phyloP scores from a whole-genome alignment of 2,888 invertebrate species.

The Eupithecia abbreviata region DNA sequence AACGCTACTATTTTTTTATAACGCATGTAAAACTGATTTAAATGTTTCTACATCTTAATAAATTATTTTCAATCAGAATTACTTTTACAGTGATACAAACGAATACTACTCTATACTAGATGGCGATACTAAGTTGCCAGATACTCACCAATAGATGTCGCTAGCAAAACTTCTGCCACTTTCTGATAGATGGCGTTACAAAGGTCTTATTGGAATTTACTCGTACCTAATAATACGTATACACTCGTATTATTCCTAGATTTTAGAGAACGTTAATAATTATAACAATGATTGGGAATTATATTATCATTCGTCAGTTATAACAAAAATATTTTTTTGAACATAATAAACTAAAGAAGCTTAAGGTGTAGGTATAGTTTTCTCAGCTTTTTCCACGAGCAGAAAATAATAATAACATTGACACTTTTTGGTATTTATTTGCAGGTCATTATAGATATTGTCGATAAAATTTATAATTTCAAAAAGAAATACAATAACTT shows the following conservation, averaged over 20 bases:
- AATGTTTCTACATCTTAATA: background rate
- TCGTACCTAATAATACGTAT: too few species aligned
- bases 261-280: background rate
- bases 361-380: too few species aligned
- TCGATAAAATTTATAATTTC: background rate
- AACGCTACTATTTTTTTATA: background rate
- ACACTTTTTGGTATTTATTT: background rate
- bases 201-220: background rate
- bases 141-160: conserved; percentile 24
- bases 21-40: background rate
- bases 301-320: too few species aligned
- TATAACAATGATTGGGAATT: background rate
- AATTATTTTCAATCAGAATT: background rate
- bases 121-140: conserved; percentile 29
- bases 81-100: background rate
- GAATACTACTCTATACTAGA: conserved; percentile 42
- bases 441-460: too few species aligned
- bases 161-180: conserved; percentile 21
- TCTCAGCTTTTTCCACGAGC: background rate
- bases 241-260: background rate
- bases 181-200: conserved; percentile 44
- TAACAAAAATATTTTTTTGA: too few species aligned
- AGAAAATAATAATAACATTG: background rate
- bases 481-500: background rate
- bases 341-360: too few species aligned